Conservation (phyloP, 2,113 vertebrate species). For the Malurus elegans region DNA sequence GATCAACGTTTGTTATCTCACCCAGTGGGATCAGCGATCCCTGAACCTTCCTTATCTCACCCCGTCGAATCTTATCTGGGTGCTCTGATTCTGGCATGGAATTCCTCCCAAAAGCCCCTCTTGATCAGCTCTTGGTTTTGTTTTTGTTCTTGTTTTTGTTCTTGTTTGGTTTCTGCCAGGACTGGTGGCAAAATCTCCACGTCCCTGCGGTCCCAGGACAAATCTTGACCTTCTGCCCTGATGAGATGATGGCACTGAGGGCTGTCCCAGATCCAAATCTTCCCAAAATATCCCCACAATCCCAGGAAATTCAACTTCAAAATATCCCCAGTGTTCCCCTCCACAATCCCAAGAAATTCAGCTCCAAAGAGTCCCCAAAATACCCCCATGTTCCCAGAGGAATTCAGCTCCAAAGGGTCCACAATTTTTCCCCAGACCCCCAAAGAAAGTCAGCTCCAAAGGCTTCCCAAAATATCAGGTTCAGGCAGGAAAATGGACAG, state of each 20-base stretch:
- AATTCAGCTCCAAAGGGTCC: too few relatives aligned
- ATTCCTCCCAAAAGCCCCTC: neutral
- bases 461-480: too few relatives aligned
- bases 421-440: too few relatives aligned
- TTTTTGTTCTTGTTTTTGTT: fast-evolving
- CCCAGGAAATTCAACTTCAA: too few relatives aligned
- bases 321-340: too few relatives aligned
- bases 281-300: too few relatives aligned
- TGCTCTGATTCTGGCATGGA: neutral
- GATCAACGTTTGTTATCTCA: neutral
- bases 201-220: neutral
- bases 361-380: too few relatives aligned
- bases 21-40: neutral
- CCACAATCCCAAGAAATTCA: too few relatives aligned
- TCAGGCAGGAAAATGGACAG: neutral
- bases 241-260: fast-evolving
- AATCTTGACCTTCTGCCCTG: neutral
- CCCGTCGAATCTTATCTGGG: neutral
- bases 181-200: neutral
- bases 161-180: neutral
- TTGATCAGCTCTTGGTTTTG: neutral
- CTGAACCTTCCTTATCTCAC: neutral
- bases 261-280: too few relatives aligned
- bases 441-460: too few relatives aligned
- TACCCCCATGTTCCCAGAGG: too few relatives aligned